These are phyloP conservation scores for Melospiza melodia DNA, from an alignment of 2,113 vertebrate genomes.

Conservation along the genomic window DNA sequence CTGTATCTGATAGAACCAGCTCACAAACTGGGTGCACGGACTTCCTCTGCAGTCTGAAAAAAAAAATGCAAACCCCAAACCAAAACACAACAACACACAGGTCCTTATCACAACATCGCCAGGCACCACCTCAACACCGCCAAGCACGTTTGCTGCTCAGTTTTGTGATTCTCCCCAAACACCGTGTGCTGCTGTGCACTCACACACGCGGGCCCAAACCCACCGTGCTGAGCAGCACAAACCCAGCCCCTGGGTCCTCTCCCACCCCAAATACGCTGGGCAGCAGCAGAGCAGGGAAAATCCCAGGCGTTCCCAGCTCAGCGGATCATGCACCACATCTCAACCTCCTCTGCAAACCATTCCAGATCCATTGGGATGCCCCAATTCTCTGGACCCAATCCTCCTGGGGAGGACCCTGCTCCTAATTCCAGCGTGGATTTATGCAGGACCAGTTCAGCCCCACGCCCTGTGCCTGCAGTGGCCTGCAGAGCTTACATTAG, in stretches of 20 bases:
- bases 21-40: conserved; percentile 4
- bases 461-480: not conserved
- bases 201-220: not conserved
- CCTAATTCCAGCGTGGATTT: not conserved
- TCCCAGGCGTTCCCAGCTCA: not conserved
- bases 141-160: not conserved
- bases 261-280: fast-evolving
- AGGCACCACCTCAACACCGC: not conserved
- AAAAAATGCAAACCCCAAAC: not conserved
- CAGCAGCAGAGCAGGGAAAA: not conserved
- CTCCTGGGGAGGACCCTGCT: not conserved
- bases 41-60: conserved; percentile 47
- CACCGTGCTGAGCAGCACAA: not conserved
- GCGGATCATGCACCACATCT: not conserved
- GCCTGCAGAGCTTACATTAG: conserved; percentile 1
- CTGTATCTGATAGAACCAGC: conserved; percentile 43
- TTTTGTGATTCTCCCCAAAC: not conserved
- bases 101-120: conserved; percentile 19
- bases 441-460: not conserved
- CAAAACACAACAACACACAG: conserved; percentile 32
- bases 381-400: not conserved
- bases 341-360: not conserved
- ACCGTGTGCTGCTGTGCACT: not conserved
- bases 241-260: not conserved
- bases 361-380: not conserved